phyloP scores from a whole-genome alignment of 2,113 vertebrate genomes.

The Pomatorhinus ruficollis region DNA sequence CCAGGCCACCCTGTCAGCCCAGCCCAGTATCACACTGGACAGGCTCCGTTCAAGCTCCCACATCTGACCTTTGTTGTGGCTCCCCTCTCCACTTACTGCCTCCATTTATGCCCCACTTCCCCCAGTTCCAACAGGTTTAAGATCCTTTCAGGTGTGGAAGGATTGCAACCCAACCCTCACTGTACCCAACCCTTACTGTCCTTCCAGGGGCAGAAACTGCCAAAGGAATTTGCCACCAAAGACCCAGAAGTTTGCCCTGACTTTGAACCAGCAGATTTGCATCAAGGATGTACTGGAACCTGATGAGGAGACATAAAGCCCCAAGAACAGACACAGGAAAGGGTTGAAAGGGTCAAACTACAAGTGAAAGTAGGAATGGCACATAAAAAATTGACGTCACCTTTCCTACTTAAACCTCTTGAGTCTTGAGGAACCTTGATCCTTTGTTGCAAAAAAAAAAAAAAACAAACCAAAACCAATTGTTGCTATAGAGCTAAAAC shows the following conservation, averaged over 20 bases:
- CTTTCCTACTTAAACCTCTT: not conserved
- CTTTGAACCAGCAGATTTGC: not conserved
- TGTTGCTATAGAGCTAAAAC: not conserved
- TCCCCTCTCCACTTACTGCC: not conserved
- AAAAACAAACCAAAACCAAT: not conserved
- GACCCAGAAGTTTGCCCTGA: not conserved
- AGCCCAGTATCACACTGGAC: not conserved
- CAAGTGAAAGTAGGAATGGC: not conserved
- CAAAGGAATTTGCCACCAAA: not conserved
- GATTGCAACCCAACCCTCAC: not conserved
- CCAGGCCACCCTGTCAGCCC: not conserved
- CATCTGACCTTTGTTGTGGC: not conserved
- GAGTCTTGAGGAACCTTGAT: not conserved
- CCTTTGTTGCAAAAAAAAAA: not conserved
- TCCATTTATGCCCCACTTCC: not conserved
- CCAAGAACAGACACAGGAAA: not conserved
- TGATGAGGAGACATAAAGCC: not conserved
- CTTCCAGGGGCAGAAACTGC: not conserved
- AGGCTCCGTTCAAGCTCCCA: not conserved
- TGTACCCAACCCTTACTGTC: not conserved
- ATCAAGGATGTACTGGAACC: not conserved
- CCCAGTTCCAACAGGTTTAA: not conserved
- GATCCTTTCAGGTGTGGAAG: not conserved
- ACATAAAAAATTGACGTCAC: not conserved
- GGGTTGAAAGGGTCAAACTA: not conserved